Base-by-base conservation (phyloP, 2,113 vertebrate genomes). In the Cairina moschata region DNA sequence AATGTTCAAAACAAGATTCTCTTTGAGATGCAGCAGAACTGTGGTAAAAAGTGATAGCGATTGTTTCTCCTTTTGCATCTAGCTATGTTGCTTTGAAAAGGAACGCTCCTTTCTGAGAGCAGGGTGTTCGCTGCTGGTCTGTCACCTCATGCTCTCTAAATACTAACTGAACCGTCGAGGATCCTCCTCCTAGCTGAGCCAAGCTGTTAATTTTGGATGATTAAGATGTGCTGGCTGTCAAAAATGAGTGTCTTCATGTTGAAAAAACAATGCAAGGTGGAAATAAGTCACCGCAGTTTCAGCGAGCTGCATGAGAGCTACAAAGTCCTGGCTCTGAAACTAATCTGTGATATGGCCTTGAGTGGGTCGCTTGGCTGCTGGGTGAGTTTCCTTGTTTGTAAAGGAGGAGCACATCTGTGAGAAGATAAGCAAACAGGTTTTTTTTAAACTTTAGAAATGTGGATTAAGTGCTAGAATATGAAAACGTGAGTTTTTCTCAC, bases 401-500 rank as follows among this genome's bases (percentile, higher is more conserved):
- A 48, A 54, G 81, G 36, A 80, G 77, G 74, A 28, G 42, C 8
- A 7, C 52, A 34, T 17, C 54, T 65, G 38, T 31, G 62, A 86
- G 72, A 48, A 69, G 36, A 32, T 8, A 50, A 14, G 26, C 60
- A 34, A 83, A 14, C 58, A 83, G 54, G 69, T 73, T 54, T 66
- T 21, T 48, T 50, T 50, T 6, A 50, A 13, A 40, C 71, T 72
- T 56, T 25, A 23, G 10, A 78, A 8, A 3, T 18, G 56, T 26
- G 46, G n/a, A 9, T 48, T 16, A 22, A 60, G 75, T 68, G 63
- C 42, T 73, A 18, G 29, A 38, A 40, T 10, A 9, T 4, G 38
- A 36, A 44, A 73, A 38, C 0, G 3, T 0, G 11, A 42, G 6
- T 16, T 7, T 6, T 65, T 73, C 20, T 25, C 9, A 17, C 31